Conservation (phyloP, 2,888 invertebrate species). For the Sipunculus nudus region DNA sequence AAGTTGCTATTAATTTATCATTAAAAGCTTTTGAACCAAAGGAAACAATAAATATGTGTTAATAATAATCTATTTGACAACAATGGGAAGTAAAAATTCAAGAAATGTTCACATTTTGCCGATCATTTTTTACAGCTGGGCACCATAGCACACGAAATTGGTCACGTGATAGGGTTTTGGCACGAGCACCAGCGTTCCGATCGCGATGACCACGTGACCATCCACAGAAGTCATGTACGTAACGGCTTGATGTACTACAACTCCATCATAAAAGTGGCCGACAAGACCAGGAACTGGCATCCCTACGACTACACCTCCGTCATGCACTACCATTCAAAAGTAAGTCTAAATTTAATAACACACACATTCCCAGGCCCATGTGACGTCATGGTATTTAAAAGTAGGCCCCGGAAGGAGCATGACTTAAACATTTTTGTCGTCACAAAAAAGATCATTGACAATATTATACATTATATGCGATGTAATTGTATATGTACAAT, state of each 20-base stretch:
- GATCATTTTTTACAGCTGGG: slow-evolving; percentile 18
- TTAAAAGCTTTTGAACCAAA: too few species aligned
- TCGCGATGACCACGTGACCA: slow-evolving; percentile 20
- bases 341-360: too few species aligned
- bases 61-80: not conserved
- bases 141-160: slow-evolving; percentile 19
- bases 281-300: slow-evolving; percentile 10
- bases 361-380: too few species aligned
- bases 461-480: too few species aligned
- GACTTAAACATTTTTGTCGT: too few species aligned
- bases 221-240: slow-evolving; percentile 10
- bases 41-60: not conserved
- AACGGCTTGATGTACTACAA: not conserved
- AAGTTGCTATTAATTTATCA: too few species aligned
- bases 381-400: too few species aligned
- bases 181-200: slow-evolving; percentile 34
- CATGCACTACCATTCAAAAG: slow-evolving; percentile 30
- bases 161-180: slow-evolving; percentile 31
- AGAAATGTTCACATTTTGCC: not conserved
- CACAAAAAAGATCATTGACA: too few species aligned
- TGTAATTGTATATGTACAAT: too few species aligned
- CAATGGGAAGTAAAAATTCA: not conserved
- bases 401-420: too few species aligned
- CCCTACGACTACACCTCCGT: slow-evolving; percentile 34
- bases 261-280: slow-evolving; percentile 8